Conservation (phyloP, 2,888 invertebrate species). For the Cerastis rubricosa region DNA sequence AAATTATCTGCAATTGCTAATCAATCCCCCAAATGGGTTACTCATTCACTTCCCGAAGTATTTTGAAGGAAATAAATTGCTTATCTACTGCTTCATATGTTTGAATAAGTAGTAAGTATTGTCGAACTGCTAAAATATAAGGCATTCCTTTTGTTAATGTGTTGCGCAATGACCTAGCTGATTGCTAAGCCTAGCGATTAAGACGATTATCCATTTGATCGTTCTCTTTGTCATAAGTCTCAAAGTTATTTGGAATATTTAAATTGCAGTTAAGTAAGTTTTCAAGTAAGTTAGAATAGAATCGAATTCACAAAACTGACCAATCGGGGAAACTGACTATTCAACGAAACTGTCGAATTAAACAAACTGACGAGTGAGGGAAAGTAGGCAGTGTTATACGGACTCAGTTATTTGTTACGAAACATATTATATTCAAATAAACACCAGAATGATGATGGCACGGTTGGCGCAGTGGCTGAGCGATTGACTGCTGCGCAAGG, state of each 20-base stretch:
- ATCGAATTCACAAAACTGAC: too few relatives aligned
- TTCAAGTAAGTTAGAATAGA: too few relatives aligned
- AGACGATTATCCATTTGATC: not conserved
- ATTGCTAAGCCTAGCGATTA: not conserved
- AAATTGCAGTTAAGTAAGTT: too few relatives aligned
- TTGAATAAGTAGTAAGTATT: too few relatives aligned
- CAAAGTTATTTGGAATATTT: not conserved
- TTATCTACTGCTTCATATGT: not conserved
- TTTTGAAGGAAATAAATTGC: not conserved
- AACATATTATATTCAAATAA: slow-evolving; percentile 16
- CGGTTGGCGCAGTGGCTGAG: too few relatives aligned
- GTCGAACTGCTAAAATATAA: not conserved
- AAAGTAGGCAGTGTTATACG: too few relatives aligned
- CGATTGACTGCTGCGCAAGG: too few relatives aligned
- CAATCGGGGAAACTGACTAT: too few relatives aligned
- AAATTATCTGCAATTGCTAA: not conserved
- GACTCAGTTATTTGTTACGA: not conserved
- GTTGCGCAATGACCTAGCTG: not conserved
- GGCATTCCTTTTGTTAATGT: not conserved
- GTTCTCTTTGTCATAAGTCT: not conserved
- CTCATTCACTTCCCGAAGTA: not conserved
- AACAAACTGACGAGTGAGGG: too few relatives aligned
- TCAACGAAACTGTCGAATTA: too few relatives aligned
- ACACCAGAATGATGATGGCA: too few relatives aligned
- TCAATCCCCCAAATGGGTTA: not conserved